phyloP scores from a whole-genome alignment of 2,888 invertebrate species.

The Melinopterus prodromus region DNA sequence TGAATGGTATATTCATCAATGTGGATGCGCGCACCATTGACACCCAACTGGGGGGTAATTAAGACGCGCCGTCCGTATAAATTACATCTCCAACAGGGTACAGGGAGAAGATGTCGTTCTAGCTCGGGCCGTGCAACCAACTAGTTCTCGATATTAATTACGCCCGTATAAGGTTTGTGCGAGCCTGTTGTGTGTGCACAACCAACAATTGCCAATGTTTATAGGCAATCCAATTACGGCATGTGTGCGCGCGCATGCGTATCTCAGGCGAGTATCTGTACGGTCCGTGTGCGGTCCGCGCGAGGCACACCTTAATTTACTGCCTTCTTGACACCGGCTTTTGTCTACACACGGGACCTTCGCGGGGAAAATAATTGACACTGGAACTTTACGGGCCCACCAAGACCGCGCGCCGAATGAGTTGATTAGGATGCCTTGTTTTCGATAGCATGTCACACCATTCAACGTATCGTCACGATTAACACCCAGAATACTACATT shows the following conservation, averaged over 20 bases:
- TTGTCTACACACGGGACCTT: slow-evolving; percentile 49
- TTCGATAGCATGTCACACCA: neutral
- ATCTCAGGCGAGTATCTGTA: slow-evolving; percentile 49
- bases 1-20: neutral
- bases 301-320: slow-evolving; percentile 55
- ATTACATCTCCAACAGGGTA: neutral
- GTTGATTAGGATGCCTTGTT: slow-evolving; percentile 45
- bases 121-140: slow-evolving; percentile 4
- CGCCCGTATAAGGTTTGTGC: slow-evolving; percentile 12
- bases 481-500: too few species aligned
- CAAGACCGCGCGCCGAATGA: slow-evolving; percentile 38
- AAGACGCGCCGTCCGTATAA: slow-evolving; percentile 14
- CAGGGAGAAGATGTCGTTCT: neutral
- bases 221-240: slow-evolving; percentile 49
- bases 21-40: neutral
- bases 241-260: slow-evolving; percentile 50
- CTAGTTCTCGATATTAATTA: slow-evolving; percentile 18
- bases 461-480: too few species aligned
- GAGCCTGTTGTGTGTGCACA: neutral
- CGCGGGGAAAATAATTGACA: slow-evolving; percentile 52
- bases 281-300: slow-evolving; percentile 57
- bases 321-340: slow-evolving; percentile 52
- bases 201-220: slow-evolving; percentile 48
- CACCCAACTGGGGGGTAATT: slow-evolving; percentile 15
- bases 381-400: slow-evolving; percentile 47